Base-by-base conservation (phyloP, 2,113 vertebrate genomes). In the Formicarius rufipectus region DNA sequence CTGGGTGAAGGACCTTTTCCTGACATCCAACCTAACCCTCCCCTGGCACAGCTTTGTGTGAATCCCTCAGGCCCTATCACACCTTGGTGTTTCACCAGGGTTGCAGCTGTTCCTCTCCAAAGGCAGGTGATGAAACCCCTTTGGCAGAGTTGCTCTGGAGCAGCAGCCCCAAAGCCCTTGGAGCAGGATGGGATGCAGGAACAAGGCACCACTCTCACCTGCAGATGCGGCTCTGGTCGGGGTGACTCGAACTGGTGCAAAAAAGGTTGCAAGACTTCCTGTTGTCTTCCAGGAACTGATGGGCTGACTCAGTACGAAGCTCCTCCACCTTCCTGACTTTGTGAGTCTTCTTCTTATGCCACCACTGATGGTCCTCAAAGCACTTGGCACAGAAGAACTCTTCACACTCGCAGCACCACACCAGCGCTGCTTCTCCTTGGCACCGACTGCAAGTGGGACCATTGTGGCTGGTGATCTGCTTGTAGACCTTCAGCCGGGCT, bases 381-480 rank as follows among this genome's bases (percentile, higher is more conserved):
- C 98, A 98, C 11, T 55, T 89, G 45, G 6, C 1, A 5, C 98
- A 98, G 19, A 98, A 78, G 47, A 98, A 97, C n/a, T 97, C 97
- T 53, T 97, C 87, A 0, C 98, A 98, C 63, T 98, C 97, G 0
- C 91, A 67, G 74, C 98, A 98, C 98, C 98, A 98, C 63, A 97
- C 97, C 3, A 79, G 82, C 0, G 97, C 95, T 0, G 10, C 72
- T 0, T 12, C 18, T 3, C 68, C 28, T 5, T 16, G 91, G 92
- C 98, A 98, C 15, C 94, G 96, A 7, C 91, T 69, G 81, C 98
- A 98, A 7, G 10, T 3, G 0, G 93, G 86, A 17, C 56, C 72
- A 0, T 9, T 1, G 0, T 22, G 4, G 17, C 33, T 7, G 7
- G 52, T 22, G 31, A 98, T 94, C 93, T 97, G 89, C 82, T 12